phyloP scores from a whole-genome alignment of 2,888 invertebrate genomes.

The Cantharis lateralis region DNA sequence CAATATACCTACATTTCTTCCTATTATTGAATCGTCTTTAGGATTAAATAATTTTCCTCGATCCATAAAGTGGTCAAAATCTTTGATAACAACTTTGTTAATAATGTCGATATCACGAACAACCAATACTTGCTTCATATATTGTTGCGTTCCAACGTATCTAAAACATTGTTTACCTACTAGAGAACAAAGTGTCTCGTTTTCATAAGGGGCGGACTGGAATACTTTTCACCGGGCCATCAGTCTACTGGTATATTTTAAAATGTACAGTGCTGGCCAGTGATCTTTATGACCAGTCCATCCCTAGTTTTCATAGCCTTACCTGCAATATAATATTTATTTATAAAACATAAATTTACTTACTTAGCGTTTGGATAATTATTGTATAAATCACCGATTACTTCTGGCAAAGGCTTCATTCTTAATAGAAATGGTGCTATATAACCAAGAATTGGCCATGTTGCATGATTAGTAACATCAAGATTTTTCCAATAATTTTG shows the following conservation, averaged over 20 bases:
- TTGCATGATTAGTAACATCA: not conserved
- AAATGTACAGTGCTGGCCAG: too few species aligned
- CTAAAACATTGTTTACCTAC: too few species aligned
- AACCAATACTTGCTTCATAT: conserved; percentile 36
- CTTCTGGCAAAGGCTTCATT: not conserved
- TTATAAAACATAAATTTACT: not conserved
- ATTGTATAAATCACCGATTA: conserved; percentile 25
- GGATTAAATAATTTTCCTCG: conserved; percentile 37
- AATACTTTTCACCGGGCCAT: too few species aligned
- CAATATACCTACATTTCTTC: not conserved
- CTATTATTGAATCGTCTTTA: conserved; percentile 21
- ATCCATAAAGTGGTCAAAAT: conserved; percentile 52
- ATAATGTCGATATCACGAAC: conserved; percentile 46
- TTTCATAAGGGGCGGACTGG: too few species aligned
- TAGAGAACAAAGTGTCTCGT: too few species aligned
- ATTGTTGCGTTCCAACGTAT: conserved; percentile 40
- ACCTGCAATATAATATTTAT: too few species aligned
- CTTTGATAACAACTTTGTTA: conserved; percentile 50
- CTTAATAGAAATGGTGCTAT: not conserved
- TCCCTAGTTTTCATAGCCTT: too few species aligned
- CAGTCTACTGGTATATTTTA: too few species aligned
- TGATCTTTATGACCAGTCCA: too few species aligned
- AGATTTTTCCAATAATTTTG: not conserved
- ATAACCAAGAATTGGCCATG: not conserved
- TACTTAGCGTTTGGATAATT: conserved; percentile 36